phyloP scores from a whole-genome alignment of 2,797 vertebrate species.

The Sciaenops ocellatus region DNA sequence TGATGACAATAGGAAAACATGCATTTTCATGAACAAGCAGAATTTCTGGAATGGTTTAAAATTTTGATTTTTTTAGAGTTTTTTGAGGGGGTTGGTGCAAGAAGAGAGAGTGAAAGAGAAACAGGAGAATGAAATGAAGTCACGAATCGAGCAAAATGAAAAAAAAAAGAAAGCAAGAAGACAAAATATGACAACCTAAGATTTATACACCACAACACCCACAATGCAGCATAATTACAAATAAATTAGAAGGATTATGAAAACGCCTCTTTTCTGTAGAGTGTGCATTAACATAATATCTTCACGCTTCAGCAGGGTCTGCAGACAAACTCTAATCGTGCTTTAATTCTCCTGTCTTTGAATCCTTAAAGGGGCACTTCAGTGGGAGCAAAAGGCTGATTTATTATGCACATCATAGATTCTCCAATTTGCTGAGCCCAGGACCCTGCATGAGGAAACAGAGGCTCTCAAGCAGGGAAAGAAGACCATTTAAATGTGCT shows the following conservation, averaged over 20 bases:
- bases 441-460: constrained; percentile 17
- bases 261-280: constrained; percentile 53
- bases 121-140: constrained; percentile 7
- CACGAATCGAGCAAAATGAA: constrained; percentile 15
- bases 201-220: constrained; percentile 39
- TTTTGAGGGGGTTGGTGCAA: not conserved
- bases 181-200: constrained; percentile 1
- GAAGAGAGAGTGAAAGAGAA: not conserved
- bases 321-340: constrained; percentile 63
- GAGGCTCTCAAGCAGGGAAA: constrained; percentile 5
- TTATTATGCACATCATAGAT: constrained; percentile 60
- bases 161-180: constrained; percentile 10
- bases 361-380: constrained; percentile 60
- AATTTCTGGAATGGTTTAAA: not conserved
- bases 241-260: constrained; percentile 61
- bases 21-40: not conserved
- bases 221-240: constrained; percentile 48
- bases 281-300: constrained; percentile 63
- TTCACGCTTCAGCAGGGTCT: constrained; percentile 48
- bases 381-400: constrained; percentile 49
- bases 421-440: constrained; percentile 39
- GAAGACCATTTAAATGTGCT: constrained; percentile 5
- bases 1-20: not conserved
- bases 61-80: not conserved
- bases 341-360: constrained; percentile 61